A percentile compares a stretch with the other conserved stretches of the same genome.
phyloP scores from a whole-genome alignment of 2,113 vertebrate species.

The Pygoscelis adeliae region DNA sequence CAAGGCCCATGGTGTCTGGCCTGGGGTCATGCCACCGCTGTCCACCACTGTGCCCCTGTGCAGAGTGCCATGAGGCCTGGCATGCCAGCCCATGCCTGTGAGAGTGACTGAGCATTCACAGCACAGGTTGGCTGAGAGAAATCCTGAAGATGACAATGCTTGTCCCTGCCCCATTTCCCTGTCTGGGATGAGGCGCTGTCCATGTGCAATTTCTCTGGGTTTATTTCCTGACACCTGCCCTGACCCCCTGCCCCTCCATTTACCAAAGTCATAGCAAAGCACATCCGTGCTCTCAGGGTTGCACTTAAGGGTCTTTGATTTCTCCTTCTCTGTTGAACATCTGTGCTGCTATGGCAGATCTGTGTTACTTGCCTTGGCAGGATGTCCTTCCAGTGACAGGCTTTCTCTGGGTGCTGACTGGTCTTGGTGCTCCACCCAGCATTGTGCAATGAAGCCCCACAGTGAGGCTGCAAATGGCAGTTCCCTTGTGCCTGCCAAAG shows the following conservation, averaged over 20 bases:
- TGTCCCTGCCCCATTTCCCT: not conserved
- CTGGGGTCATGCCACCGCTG: too few species aligned
- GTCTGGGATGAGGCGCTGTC: not conserved
- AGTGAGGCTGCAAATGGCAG: not conserved
- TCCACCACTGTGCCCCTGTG: too few species aligned
- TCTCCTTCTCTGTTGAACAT: not conserved
- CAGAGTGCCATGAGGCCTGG: too few species aligned
- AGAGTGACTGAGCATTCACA: not conserved
- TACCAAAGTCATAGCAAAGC: not conserved
- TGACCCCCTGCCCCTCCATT: not conserved
- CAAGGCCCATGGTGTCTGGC: too few species aligned
- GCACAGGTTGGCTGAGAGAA: not conserved
- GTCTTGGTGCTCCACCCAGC: not conserved
- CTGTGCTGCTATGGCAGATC: not conserved
- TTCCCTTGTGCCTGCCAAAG: not conserved
- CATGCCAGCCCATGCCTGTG: not conserved
- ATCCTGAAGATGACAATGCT: not conserved
- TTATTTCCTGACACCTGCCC: rapidly evolving
- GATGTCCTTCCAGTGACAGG: not conserved
- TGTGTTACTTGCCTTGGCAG: not conserved
- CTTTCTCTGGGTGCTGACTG: not conserved
- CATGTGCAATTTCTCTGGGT: not conserved
- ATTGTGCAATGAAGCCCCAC: not conserved
- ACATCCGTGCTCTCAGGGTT: not conserved
- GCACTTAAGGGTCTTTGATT: not conserved